These are phyloP conservation scores for Chalcosyrphus nemorum DNA, from an alignment of 2,888 invertebrate species.

Conservation along the genomic window DNA sequence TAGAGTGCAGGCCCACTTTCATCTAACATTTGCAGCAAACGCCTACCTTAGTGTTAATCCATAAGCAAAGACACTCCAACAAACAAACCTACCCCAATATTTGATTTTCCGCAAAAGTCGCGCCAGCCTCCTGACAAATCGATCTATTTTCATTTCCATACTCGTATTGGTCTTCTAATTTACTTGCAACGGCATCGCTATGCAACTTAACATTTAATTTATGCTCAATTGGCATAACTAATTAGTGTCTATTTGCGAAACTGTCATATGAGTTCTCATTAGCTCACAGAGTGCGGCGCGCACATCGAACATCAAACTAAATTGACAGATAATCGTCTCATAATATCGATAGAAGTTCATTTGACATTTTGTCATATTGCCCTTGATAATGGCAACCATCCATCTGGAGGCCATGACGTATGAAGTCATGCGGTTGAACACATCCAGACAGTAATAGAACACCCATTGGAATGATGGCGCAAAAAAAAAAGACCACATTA, in stretches of 20 bases:
- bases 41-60: not conserved
- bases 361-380: constrained; percentile 4
- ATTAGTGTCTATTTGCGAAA: constrained; percentile 46
- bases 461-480: not conserved
- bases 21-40: not conserved
- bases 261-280: constrained; percentile 38
- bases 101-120: not conserved
- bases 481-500: not conserved
- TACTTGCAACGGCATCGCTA: not conserved
- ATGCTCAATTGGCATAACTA: constrained; percentile 50
- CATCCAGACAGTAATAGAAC: not conserved
- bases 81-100: constrained; percentile 6
- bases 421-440: not conserved
- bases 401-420: not conserved
- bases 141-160: too few relatives aligned
- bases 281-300: too few relatives aligned
- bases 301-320: constrained; percentile 6
- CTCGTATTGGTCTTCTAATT: not conserved
- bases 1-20: constrained; percentile 1
- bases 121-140: not conserved
- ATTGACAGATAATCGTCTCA: constrained; percentile 20
- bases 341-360: constrained; percentile 10
- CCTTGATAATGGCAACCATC: not conserved
- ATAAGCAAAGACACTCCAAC: not conserved
- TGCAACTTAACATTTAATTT: constrained; percentile 7